phyloP scores from a whole-genome alignment of 2,797 vertebrate species.

The Parotocinclus haroldoi region DNA sequence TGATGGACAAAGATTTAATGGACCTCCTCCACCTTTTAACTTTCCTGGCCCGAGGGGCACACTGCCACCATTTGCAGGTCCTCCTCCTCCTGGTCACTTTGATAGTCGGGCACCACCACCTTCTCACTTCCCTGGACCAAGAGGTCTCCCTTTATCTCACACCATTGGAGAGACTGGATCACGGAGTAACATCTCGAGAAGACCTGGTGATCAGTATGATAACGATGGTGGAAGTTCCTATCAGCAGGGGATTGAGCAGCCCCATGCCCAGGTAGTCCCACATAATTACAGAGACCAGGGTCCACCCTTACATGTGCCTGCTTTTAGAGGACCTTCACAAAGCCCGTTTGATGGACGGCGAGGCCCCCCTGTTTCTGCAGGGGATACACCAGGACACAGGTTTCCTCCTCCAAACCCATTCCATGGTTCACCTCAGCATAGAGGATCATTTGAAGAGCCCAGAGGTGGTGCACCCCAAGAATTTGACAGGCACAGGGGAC shows the following conservation, averaged over 20 bases:
- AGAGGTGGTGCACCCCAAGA: constrained; percentile 63
- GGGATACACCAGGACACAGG: constrained; percentile 70
- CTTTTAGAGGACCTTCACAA: constrained; percentile 65
- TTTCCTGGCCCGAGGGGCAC: constrained; percentile 83
- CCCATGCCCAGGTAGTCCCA: constrained; percentile 54
- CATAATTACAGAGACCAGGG: constrained; percentile 66
- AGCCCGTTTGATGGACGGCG: constrained; percentile 85
- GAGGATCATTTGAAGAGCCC: constrained; percentile 81
- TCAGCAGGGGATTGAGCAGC: constrained; percentile 64
- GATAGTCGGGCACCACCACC: constrained; percentile 77
- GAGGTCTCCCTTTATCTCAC: constrained; percentile 76
- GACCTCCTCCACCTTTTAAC: constrained; percentile 81
- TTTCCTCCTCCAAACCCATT: constrained; percentile 71
- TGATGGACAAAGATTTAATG: constrained; percentile 80
- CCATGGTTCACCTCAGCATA: constrained; percentile 64
- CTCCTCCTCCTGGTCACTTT: constrained; percentile 67
- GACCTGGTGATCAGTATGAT: constrained; percentile 66
- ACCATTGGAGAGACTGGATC: constrained; percentile 75
- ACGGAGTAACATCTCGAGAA: constrained; percentile 71
- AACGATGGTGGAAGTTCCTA: constrained; percentile 62
- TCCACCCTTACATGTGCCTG: constrained; percentile 52
- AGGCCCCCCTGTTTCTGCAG: constrained; percentile 55
- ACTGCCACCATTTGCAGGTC: constrained; percentile 69
- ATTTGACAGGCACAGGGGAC: constrained; percentile 56
- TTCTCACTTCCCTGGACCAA: constrained; percentile 76